Conservation (phyloP, 2,888 invertebrate genomes). For the Nephrotoma flavescens region DNA sequence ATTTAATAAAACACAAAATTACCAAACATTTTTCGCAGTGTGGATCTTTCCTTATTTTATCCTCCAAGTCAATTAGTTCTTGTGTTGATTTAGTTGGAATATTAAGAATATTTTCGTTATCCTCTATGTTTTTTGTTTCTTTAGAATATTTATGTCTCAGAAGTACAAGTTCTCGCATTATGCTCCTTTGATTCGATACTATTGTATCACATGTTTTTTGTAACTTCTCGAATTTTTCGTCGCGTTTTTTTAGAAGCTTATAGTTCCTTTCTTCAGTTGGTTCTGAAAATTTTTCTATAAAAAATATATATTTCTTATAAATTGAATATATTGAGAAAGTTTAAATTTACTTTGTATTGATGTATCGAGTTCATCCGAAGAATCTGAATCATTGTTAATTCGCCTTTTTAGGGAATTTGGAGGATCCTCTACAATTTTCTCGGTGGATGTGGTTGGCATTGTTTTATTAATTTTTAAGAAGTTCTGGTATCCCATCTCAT, state of each 20-base stretch:
- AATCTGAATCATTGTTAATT: too few species aligned
- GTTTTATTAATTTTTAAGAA: too few species aligned
- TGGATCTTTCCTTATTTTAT: neutral
- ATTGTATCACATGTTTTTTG: neutral
- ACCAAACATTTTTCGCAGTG: too few species aligned
- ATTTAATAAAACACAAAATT: too few species aligned
- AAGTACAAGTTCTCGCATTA: neutral
- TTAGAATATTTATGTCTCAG: neutral
- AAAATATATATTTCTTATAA: neutral
- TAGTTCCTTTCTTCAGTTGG: neutral
- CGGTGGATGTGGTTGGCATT: too few species aligned
- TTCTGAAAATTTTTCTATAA: neutral
- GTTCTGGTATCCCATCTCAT: too few species aligned
- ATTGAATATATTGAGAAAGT: neutral
- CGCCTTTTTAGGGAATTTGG: too few species aligned
- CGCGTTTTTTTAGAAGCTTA: neutral
- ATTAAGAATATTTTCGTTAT: neutral
- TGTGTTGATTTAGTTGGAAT: neutral
- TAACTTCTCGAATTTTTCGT: neutral
- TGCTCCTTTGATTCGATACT: neutral
- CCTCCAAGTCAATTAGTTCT: neutral
- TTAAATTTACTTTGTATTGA: too few species aligned
- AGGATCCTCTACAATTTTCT: too few species aligned
- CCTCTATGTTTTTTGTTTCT: too few species aligned
- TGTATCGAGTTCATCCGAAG: too few species aligned